Conservation (phyloP, 2,888 invertebrate species). For the Agrochola litura region DNA sequence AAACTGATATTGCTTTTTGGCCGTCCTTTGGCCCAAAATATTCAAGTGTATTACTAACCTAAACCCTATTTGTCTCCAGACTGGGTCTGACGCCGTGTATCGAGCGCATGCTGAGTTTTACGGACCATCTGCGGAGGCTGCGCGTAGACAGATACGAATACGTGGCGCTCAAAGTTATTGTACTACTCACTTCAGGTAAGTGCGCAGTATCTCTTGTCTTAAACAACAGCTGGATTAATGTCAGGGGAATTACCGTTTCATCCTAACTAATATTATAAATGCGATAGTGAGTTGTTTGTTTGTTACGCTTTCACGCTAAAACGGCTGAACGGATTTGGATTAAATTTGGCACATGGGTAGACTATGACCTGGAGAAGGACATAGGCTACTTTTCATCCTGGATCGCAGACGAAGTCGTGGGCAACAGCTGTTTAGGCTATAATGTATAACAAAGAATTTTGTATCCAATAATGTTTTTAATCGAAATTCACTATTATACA, state of each 20-base stretch:
- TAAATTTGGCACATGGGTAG: too few species aligned
- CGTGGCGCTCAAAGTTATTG: slow-evolving; percentile 98
- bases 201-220: not conserved
- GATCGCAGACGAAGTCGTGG: too few species aligned
- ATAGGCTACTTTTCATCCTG: too few species aligned
- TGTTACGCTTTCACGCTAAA: too few species aligned
- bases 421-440: too few species aligned
- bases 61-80: slow-evolving; percentile 78
- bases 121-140: slow-evolving; percentile 96
- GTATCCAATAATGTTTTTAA: too few species aligned
- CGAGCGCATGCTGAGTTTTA: slow-evolving; percentile 98
- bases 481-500: too few species aligned
- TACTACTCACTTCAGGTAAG: slow-evolving; percentile 96
- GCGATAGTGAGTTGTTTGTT: too few species aligned
- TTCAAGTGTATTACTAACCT: not conserved
- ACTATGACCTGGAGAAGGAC: too few species aligned
- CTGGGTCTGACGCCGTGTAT: slow-evolving; percentile 96
- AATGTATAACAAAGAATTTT: not conserved
- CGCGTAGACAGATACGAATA: slow-evolving; percentile 98
- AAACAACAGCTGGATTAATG: not conserved
- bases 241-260: not conserved
- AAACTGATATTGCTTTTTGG: not conserved
- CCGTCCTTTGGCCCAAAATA: not conserved
- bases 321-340: too few species aligned
- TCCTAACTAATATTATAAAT: too few species aligned